Percentiles rank a stretch among this genome's conserved stretches.
These are phyloP conservation scores for Acrocephalus kingi DNA, from an alignment of 2,113 vertebrate genomes.

Conservation along the genomic window DNA sequence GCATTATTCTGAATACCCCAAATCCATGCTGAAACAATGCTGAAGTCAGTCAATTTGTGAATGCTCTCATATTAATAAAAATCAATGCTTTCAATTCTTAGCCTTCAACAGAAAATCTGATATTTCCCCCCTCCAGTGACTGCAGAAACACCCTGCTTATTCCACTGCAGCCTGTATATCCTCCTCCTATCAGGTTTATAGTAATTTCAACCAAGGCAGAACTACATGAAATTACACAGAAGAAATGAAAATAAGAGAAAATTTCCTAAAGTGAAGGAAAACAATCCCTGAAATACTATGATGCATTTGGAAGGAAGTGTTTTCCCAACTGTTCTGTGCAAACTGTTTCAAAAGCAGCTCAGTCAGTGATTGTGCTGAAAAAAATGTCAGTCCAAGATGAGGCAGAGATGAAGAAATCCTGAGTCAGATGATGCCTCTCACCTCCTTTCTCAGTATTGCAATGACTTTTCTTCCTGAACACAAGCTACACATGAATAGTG, in stretches of 20 bases:
- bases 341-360: background rate
- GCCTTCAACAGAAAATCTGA: background rate
- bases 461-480: background rate
- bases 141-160: background rate
- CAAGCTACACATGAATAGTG: rapidly evolving
- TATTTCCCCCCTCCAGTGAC: background rate
- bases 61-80: background rate
- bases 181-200: background rate
- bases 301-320: background rate
- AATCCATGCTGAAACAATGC: background rate
- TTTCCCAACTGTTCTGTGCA: background rate
- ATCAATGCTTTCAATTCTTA: background rate
- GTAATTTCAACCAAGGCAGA: background rate
- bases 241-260: background rate
- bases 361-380: background rate
- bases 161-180: background rate
- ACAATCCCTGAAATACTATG: background rate
- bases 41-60: background rate
- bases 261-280: background rate
- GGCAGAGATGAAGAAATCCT: background rate
- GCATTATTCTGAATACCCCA: background rate
- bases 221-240: background rate
- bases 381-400: background rate
- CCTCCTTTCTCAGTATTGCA: background rate
- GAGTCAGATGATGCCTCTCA: background rate